Evolutionary conservation across 2,888 invertebrate species (phyloP).

Genomic region (Drosophila gaucha): DNA sequence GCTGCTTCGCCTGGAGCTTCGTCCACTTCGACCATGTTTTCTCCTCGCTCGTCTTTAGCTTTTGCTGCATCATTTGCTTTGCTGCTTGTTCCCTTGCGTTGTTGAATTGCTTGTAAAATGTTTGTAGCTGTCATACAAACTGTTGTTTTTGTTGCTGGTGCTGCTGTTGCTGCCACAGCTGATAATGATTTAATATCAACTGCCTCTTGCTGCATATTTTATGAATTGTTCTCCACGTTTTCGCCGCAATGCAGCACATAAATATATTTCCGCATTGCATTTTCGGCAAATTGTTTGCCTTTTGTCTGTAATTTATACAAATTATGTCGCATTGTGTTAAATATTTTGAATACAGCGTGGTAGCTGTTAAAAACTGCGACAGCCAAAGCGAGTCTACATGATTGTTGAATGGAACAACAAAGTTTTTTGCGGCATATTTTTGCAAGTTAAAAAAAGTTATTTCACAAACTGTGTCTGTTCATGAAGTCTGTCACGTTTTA

Average conservation of each 20-base stretch:
- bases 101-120: constrained; percentile 73
- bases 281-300: constrained; percentile 32
- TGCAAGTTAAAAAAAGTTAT: neutral
- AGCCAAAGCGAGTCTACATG: neutral
- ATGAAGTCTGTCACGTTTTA: too few species aligned
- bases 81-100: constrained; percentile 39
- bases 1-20: constrained; percentile 11
- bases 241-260: constrained; percentile 52
- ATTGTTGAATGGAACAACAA: neutral
- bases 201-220: constrained; percentile 51
- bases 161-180: constrained; percentile 20
- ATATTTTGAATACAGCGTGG: constrained; percentile 11
- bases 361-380: neutral
- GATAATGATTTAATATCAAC: constrained; percentile 64
- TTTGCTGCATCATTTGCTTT: constrained; percentile 62
- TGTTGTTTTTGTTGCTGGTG: constrained; percentile 16
- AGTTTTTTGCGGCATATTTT: constrained; percentile 4
- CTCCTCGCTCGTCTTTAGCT: constrained; percentile 11
- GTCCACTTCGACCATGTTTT: neutral
- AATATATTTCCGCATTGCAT: constrained; percentile 21
- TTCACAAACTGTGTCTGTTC: neutral
- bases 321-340: constrained; percentile 44
- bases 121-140: constrained; percentile 57
- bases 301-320: constrained; percentile 43
- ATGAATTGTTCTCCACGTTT: constrained; percentile 40